Evolutionary conservation across 2,888 invertebrate genomes (phyloP).

Genomic region (Plebejus melissa): DNA sequence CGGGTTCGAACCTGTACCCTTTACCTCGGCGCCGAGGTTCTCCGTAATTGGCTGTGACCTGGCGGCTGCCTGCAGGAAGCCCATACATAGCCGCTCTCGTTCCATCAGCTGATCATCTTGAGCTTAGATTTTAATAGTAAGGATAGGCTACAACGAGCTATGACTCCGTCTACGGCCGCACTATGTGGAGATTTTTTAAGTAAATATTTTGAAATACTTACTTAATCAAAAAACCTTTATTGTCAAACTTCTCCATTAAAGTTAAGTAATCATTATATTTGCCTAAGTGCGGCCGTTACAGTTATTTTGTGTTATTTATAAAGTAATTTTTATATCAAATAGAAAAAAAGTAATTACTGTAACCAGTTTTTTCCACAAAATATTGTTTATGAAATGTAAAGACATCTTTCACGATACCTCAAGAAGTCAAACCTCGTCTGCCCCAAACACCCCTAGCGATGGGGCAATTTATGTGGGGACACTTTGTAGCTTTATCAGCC

Average conservation of each 20-base stretch:
- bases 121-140: background rate
- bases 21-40: conserved; percentile 28
- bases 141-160: background rate
- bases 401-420: background rate
- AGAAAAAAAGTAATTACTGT: background rate
- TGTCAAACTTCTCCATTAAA: background rate
- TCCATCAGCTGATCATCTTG: conserved; percentile 3
- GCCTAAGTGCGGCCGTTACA: background rate
- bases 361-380: background rate
- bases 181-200: too few relatives aligned
- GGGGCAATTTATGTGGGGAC: background rate
- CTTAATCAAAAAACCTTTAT: background rate
- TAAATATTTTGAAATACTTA: background rate
- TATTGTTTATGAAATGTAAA: too few relatives aligned
- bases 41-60: conserved; percentile 16
- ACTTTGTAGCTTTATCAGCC: background rate
- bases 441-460: background rate
- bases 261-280: background rate
- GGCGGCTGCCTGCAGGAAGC: conserved; percentile 5
- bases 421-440: background rate
- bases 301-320: background rate
- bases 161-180: too few relatives aligned
- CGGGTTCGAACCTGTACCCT: conserved; percentile 26
- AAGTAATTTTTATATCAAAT: background rate
- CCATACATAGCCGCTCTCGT: conserved; percentile 14